These are phyloP conservation scores for Chaenogobius annularis DNA, from an alignment of 2,113 vertebrate genomes.

Conservation along the genomic window DNA sequence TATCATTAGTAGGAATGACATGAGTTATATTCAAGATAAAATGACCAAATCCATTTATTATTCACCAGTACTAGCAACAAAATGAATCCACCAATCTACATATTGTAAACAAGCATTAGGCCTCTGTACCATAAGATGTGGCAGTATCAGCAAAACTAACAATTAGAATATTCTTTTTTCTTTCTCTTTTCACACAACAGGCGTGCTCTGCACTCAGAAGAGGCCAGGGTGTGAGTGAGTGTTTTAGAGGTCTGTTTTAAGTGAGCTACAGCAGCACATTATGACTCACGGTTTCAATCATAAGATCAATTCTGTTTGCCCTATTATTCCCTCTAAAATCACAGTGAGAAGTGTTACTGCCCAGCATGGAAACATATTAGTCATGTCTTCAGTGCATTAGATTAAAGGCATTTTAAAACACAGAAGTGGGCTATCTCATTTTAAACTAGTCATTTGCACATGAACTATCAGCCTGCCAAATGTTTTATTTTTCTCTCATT, in stretches of 20 bases:
- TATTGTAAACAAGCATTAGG: background rate
- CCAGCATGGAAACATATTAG: background rate
- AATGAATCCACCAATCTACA: background rate
- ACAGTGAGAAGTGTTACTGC: constrained; percentile 14
- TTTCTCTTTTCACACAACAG: background rate
- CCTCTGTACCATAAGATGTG: no score
- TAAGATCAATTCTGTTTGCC: constrained; percentile 33
- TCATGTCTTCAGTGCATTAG: background rate
- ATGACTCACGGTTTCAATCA: constrained; percentile 50
- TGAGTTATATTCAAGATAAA: background rate
- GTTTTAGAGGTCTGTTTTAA: constrained; percentile 15
- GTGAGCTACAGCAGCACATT: constrained; percentile 16
- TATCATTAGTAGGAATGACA: background rate
- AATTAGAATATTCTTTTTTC: no score
- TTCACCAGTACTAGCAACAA: background rate
- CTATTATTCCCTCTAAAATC: constrained; percentile 42
- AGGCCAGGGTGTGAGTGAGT: constrained; percentile 2
- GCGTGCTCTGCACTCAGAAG: constrained; percentile 6
- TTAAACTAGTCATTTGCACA: background rate
- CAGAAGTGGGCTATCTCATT: background rate
- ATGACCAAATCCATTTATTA: background rate
- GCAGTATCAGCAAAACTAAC: no score
- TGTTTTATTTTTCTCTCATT: background rate
- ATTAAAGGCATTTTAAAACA: background rate
- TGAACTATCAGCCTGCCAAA: no score